A percentile compares a stretch with the other conserved stretches of the same genome.
Evolutionary conservation across 2,888 invertebrate genomes (phyloP).

Genomic region (Sphaeridia pumilis): DNA sequence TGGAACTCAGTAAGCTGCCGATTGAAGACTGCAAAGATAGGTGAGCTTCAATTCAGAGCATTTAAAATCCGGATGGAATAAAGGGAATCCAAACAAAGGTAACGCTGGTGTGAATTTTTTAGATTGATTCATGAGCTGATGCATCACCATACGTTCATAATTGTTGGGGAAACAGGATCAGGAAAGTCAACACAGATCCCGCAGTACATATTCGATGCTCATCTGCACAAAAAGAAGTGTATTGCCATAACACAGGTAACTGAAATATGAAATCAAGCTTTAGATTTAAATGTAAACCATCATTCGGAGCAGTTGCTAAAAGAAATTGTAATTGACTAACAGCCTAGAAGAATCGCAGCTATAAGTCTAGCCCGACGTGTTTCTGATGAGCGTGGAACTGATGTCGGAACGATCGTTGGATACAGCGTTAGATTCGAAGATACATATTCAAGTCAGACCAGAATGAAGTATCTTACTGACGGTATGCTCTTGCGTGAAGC

Average conservation of each 20-base stretch:
- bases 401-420: slow-evolving; percentile 46
- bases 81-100: no score
- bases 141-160: slow-evolving; percentile 48
- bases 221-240: slow-evolving; percentile 53
- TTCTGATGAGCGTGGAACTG: slow-evolving; percentile 43
- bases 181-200: slow-evolving; percentile 99
- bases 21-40: no score
- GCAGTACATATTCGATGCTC: slow-evolving; percentile 75
- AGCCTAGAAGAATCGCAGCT: slow-evolving; percentile 42
- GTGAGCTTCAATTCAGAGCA: no score
- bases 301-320: no score
- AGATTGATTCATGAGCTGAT: slow-evolving; percentile 11
- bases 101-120: no score
- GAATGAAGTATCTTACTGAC: slow-evolving; percentile 85
- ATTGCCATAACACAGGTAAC: slow-evolving; percentile 52
- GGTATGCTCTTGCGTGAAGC: slow-evolving; percentile 89
- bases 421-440: slow-evolving; percentile 87
- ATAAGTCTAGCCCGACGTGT: slow-evolving; percentile 45
- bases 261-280: no score
- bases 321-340: neutral
- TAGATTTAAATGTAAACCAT: neutral
- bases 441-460: slow-evolving; percentile 63
- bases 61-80: no score
- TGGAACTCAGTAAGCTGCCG: no score
- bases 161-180: slow-evolving; percentile 99